Evolutionary conservation across 2,888 invertebrate genomes (phyloP).

Genomic region (Drosophila testacea): DNA sequence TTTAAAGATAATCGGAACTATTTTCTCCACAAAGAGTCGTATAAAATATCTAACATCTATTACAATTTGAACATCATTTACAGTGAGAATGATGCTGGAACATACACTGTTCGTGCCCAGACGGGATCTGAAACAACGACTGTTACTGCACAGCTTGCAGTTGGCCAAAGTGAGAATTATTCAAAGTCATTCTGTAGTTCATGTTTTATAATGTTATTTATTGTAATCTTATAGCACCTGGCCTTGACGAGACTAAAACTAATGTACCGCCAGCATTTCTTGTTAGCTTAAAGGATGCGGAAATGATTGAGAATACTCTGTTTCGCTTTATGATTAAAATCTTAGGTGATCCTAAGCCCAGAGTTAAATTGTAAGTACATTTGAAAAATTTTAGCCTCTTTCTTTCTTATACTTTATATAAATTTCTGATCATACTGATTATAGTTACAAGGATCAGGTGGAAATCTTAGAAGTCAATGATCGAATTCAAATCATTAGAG

Average conservation of each 20-base stretch:
- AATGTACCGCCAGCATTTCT: constrained; percentile 93
- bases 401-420: neutral
- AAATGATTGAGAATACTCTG: constrained; percentile 93
- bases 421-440: neutral
- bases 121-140: constrained; percentile 92
- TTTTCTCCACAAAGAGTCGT: too few species aligned
- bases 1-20: too few species aligned
- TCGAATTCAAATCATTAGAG: constrained; percentile 89
- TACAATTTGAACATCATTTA: constrained; percentile 5
- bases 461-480: constrained; percentile 89
- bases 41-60: too few species aligned
- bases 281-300: constrained; percentile 94
- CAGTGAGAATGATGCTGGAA: constrained; percentile 92
- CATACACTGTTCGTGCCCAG: constrained; percentile 95
- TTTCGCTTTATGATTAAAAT: constrained; percentile 95
- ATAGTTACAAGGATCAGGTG: constrained; percentile 92
- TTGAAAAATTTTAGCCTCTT: neutral
- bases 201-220: neutral
- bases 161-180: constrained; percentile 89
- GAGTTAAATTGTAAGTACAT: constrained; percentile 93
- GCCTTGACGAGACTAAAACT: constrained; percentile 90
- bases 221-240: constrained; percentile 80
- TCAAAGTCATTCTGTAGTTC: neutral
- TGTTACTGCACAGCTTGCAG: constrained; percentile 94
- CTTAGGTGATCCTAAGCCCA: constrained; percentile 94